phyloP scores from a whole-genome alignment of 2,888 invertebrate genomes.

The Pristionchus fissidentatus region DNA sequence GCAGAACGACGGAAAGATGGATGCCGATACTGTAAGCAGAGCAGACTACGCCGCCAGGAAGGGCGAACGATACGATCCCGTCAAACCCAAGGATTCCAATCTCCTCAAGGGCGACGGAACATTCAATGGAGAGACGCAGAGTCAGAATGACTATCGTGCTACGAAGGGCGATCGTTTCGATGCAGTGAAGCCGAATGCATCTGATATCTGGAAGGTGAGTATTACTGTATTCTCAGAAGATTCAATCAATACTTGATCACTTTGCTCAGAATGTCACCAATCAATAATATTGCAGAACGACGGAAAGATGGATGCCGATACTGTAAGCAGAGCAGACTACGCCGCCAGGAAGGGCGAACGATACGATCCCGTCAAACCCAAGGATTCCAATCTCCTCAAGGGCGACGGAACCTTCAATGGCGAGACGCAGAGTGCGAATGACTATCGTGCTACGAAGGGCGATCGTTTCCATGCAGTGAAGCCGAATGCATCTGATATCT shows the following conservation, averaged over 20 bases:
- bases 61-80: slow-evolving; percentile 51
- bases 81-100: slow-evolving; percentile 59
- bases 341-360: slow-evolving; percentile 47
- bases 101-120: slow-evolving; percentile 56
- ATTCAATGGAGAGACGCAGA: slow-evolving; percentile 56
- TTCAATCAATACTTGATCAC: too few relatives aligned
- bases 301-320: slow-evolving; percentile 28
- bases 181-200: background rate
- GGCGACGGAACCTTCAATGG: slow-evolving; percentile 48
- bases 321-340: slow-evolving; percentile 44
- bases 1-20: slow-evolving; percentile 25
- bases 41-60: slow-evolving; percentile 52
- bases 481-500: slow-evolving; percentile 49
- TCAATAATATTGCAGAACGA: background rate
- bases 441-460: slow-evolving; percentile 35
- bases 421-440: slow-evolving; percentile 29
- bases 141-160: slow-evolving; percentile 54
- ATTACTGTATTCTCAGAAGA: too few relatives aligned
- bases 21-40: slow-evolving; percentile 51
- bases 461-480: background rate
- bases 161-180: slow-evolving; percentile 55
- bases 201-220: slow-evolving; percentile 39
- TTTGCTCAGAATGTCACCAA: background rate
- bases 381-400: slow-evolving; percentile 45
- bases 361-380: slow-evolving; percentile 25